Percentiles rank a stretch among this genome's conserved stretches.
Evolutionary conservation across 2,888 invertebrate genomes (phyloP).

Genomic region (Camponotus fellah): DNA sequence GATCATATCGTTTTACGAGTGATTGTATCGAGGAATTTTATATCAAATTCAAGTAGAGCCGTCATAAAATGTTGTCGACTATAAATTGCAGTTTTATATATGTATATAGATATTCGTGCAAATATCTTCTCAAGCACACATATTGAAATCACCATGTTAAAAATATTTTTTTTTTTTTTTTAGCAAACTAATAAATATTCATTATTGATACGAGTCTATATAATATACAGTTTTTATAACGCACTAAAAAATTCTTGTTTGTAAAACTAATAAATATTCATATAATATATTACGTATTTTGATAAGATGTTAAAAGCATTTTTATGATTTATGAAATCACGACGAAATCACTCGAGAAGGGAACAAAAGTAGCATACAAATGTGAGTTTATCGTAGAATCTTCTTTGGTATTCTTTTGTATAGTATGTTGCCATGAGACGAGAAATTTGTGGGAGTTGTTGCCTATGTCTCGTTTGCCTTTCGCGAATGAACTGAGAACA

Average conservation of each 20-base stretch:
- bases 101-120: not conserved
- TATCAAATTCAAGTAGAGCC: slow-evolving; percentile 14
- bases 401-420: slow-evolving; percentile 29
- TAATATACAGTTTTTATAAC: not conserved
- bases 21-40: slow-evolving; percentile 1
- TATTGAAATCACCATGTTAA: not conserved
- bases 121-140: not conserved
- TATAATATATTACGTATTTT: not conserved
- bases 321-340: not conserved
- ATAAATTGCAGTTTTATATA: not conserved
- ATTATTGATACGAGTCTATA: not conserved
- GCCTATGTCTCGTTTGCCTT: slow-evolving; percentile 11
- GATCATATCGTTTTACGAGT: slow-evolving; percentile 2
- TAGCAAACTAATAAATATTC: slow-evolving; percentile 2
- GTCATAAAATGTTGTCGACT: not conserved
- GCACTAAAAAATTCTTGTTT: not conserved
- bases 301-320: not conserved
- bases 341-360: not conserved
- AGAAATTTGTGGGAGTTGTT: slow-evolving; percentile 31
- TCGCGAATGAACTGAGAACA: slow-evolving; percentile 24
- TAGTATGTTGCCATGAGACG: not conserved
- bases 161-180: not conserved
- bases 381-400: not conserved
- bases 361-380: not conserved
- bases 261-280: not conserved